Evolutionary conservation across 2,888 invertebrate species (phyloP), one percentile per base, ranked within the genome.

Genomic region (Candidula unifasciata): DNA sequence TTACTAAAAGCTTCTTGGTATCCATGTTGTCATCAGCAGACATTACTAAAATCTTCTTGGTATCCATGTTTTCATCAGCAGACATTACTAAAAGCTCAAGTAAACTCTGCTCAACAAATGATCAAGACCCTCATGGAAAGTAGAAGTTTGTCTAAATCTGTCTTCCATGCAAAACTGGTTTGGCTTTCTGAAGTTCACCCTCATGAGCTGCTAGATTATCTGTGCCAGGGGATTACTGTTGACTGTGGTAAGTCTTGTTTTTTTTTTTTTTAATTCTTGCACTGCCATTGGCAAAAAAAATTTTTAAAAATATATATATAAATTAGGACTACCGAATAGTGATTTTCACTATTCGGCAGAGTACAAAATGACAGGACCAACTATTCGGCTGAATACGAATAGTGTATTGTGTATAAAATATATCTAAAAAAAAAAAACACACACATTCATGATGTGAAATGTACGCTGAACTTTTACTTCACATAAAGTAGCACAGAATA

Each of bases 111-210:
- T 30, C 80, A 77, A 5, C 21, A 73, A 33, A 74, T 84, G 37
- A 71, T 78, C 24, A 44, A 82, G 10, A 30, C 68, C 0, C 60
- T 82, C 24, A 69, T 71, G 37, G 79, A 79, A 35, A 74, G 64
- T n/a, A 64, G 54, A 27, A 64, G 57, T 60, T 80, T 85, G 52
- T 57, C 85, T 57, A 79, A 88, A 79, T 84, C 88, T 44, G 86
- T 85, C 0, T 83, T 87, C 68, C 89, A 89, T 73, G 86, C 90
- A 1, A 89, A 89, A 82, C 85, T 90, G 6, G 64, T 90, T 24
- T 85, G 89, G 54, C 84, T 91, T 73, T 87, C 90, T n/a, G 78
- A 89, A 78, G 87, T 87, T 27, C 88, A 87, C 68, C 91, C 91
- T 18, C 74, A 83, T 10, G 85, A 89, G 54, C 87, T 90, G 13